Percentiles rank a stretch among this genome's conserved stretches.
These are phyloP conservation scores for Hermaeophaga mercurialis DNA, from an alignment of 2,888 invertebrate genomes.

Conservation along the genomic window DNA sequence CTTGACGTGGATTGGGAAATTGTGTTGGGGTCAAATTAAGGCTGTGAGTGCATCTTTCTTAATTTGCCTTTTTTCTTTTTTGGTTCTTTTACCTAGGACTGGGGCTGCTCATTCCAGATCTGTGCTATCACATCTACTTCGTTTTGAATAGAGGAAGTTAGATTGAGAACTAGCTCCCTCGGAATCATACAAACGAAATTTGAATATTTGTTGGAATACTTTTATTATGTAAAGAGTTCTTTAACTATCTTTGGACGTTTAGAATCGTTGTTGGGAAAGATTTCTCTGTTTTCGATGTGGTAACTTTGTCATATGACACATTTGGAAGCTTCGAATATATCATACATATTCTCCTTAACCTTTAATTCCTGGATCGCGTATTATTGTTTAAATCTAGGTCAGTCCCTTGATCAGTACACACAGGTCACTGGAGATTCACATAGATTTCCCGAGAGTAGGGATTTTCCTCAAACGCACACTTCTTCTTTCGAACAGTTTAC, in stretches of 20 bases:
- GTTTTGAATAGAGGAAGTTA: too few relatives aligned
- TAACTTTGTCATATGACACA: neutral
- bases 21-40: too few relatives aligned
- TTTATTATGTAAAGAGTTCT: neutral
- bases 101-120: too few relatives aligned
- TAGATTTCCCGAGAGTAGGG: constrained; percentile 16
- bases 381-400: constrained; percentile 29
- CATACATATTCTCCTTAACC: constrained; percentile 8
- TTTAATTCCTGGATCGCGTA: constrained; percentile 26
- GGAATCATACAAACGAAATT: too few relatives aligned
- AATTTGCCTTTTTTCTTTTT: too few relatives aligned
- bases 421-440: constrained; percentile 12
- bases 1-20: too few relatives aligned
- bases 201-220: neutral
- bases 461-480: constrained; percentile 27
- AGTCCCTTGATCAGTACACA: constrained; percentile 29
- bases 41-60: too few relatives aligned
- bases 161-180: too few relatives aligned
- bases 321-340: constrained; percentile 8
- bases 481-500: constrained; percentile 14
- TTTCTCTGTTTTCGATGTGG: neutral
- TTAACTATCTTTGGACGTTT: neutral
- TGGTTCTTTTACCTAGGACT: too few relatives aligned
- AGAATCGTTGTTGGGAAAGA: neutral
- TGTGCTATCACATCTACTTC: too few relatives aligned